Evolutionary conservation across 2,797 vertebrate genomes (phyloP).

Genomic region (Spinus pinus): DNA sequence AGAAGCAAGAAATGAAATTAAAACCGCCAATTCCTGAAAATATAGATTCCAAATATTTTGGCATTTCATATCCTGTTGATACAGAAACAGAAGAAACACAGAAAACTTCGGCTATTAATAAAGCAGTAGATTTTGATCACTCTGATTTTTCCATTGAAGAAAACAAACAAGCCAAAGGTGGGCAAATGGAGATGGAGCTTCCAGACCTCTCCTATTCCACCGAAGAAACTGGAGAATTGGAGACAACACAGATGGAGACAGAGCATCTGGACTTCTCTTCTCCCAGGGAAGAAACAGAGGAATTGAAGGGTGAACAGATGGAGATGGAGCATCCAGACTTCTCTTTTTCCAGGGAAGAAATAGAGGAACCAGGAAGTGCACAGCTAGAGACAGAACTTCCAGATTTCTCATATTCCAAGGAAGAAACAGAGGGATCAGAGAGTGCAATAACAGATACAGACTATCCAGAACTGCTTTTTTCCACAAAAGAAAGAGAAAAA

Average conservation of each 20-base stretch:
- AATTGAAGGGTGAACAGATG: neutral
- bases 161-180: neutral
- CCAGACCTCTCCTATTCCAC: neutral
- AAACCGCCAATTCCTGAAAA: neutral
- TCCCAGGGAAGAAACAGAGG: neutral
- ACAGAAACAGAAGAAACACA: neutral
- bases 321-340: conserved; percentile 3
- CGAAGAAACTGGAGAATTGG: neutral
- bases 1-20: neutral
- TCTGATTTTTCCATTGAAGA: neutral
- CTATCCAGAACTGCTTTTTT: neutral
- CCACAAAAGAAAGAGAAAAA: neutral
- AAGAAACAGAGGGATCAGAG: neutral
- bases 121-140: neutral
- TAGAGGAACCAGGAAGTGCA: neutral
- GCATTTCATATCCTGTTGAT: conserved; percentile 1
- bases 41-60: conserved; percentile 19
- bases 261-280: neutral
- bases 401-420: neutral
- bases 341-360: conserved; percentile 12
- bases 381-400: neutral
- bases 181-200: neutral
- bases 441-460: neutral
- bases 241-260: neutral
- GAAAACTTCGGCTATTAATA: neutral